Evolutionary conservation across 2,797 vertebrate species (phyloP).

Genomic region (Bradypodion pumilum): DNA sequence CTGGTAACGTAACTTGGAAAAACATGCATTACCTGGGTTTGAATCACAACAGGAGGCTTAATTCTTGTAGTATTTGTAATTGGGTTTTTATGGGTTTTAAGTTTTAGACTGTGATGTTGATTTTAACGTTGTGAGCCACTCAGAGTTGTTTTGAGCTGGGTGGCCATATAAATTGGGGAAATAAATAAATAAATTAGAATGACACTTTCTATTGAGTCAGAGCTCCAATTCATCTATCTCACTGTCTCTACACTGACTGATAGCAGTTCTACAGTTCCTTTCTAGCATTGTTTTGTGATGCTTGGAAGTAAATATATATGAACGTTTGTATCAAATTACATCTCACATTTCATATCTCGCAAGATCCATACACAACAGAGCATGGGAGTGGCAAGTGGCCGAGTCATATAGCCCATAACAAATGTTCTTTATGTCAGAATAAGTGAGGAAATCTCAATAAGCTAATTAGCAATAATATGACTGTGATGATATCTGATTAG

Average conservation of each 20-base stretch:
- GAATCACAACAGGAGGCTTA: no score
- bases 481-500: background rate
- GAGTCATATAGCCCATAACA: background rate
- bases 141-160: no score
- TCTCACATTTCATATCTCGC: background rate
- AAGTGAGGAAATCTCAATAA: background rate
- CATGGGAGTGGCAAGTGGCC: background rate
- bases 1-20: no score
- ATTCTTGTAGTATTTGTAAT: no score
- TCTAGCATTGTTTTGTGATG: background rate
- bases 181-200: no score
- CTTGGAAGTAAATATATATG: background rate
- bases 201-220: no score
- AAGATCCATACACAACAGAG: background rate
- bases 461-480: background rate
- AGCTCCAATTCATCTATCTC: background rate
- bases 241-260: background rate
- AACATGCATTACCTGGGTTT: no score
- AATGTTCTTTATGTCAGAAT: background rate
- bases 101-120: no score
- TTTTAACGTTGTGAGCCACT: no score
- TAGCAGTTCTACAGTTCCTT: background rate
- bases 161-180: no score
- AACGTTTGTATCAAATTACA: background rate
- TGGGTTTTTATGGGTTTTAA: no score